phyloP scores from a whole-genome alignment of 2,888 invertebrate genomes.

The Octodonta nipae region DNA sequence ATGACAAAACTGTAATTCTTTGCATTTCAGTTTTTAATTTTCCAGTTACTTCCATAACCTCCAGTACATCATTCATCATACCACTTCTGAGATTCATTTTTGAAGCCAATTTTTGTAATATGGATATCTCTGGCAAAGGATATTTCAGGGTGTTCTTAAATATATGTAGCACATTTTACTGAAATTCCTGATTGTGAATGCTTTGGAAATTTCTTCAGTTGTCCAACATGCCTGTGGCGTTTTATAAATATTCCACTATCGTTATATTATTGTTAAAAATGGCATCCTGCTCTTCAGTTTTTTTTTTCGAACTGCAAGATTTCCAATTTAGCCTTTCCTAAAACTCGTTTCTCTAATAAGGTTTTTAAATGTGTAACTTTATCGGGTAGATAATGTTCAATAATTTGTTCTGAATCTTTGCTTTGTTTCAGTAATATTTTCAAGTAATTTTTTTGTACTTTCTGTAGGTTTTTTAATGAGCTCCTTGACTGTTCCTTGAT shows the following conservation, averaged over 20 bases:
- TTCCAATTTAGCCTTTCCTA: neutral
- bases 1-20: conserved; percentile 13
- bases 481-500: no score
- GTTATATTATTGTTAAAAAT: neutral
- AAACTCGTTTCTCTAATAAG: no score
- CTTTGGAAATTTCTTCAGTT: conserved; percentile 11
- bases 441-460: no score
- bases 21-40: conserved; percentile 8
- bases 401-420: no score
- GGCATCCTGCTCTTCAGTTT: neutral
- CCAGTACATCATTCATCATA: conserved; percentile 12
- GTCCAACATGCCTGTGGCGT: conserved; percentile 8
- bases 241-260: neutral
- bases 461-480: no score
- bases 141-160: conserved; percentile 10
- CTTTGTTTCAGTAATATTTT: no score
- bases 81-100: conserved; percentile 14
- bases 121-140: conserved; percentile 15
- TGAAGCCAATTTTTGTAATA: conserved; percentile 16
- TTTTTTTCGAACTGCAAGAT: neutral
- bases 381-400: no score
- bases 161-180: conserved; percentile 13
- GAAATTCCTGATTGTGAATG: conserved; percentile 15
- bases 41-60: conserved; percentile 11
- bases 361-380: no score